Evolutionary conservation across 37 sponge, comb jelly and placozoan genomes (phyloP), one percentile per base, ranked within the genome.

Genomic region (Haliclona indistincta): DNA sequence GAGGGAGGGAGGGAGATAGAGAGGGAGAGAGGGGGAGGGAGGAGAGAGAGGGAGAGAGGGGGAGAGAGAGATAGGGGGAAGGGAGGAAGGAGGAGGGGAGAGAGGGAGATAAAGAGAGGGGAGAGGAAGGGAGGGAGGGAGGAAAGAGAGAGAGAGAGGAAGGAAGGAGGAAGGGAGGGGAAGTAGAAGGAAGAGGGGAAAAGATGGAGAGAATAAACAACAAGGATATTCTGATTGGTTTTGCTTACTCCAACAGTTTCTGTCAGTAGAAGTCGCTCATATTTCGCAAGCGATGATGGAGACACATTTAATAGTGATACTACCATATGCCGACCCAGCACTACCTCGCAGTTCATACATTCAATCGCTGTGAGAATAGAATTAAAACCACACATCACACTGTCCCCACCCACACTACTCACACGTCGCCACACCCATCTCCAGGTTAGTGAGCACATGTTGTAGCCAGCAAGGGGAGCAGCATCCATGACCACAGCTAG

Each of bases 401-500:
- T 4, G 30, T 15, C n/a, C 63, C 5, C 33, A 89, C 81, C 43
- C 4, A 77, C 19, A n/a, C n/a, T n/a, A n/a, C n/a, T n/a, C n/a
- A n/a, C n/a, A n/a, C n/a, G n/a, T n/a, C 0, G 87, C 38, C n/a
- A 56, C 23, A 0, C 88, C 88, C 38, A 15, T 13, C 0, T 47
- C 44, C 10, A 92, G 49, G 58, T 74, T 72, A 17, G 62, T 35
- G 28, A 39, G 43, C 26, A 92, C 3, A 53, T 92, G 74, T 56
- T 78, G 39, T 23, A 40, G 7, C 81, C 84, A 92, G 47, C 93
- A 92, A 13, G 40, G 45, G 1, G 8, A 38, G 72, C 93, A 92
- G 81, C 75, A 92, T 35, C 36, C 36, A 70, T 92, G 93, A n/a
- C 93, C 88, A 80, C 93, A 92, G 17, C 15, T 26, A n/a, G n/a